Evolutionary conservation across 2,797 vertebrate genomes (phyloP), one percentile per base, ranked within the genome.

Genomic region (Todus mexicanus): DNA sequence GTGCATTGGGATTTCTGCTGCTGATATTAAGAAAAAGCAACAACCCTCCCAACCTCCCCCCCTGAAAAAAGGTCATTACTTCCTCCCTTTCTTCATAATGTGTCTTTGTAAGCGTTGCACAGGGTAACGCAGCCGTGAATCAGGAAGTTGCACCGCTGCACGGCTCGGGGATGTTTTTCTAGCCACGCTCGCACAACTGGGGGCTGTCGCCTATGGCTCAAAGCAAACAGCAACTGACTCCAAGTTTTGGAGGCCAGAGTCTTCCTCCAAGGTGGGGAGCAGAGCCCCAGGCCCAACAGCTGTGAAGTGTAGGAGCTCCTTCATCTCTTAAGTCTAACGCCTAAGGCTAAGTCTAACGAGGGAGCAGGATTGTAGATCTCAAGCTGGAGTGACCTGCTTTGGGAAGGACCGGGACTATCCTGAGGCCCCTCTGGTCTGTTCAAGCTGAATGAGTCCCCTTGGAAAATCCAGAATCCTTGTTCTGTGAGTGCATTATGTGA

Each of bases 71-170:
- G 11, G 29, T 68, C 68, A 35, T 72, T 76, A 12, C 94, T 96
- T 95, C 93, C 92, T 79, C 88, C 92, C 86, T 88, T 89, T 92
- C 91, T 79, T 40, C 81, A 56, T 84, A 81, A 82, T 19, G 57
- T 93, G 88, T 60, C 88, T 90, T 54, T 93, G 92, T 93, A 37
- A 74, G 89, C 25, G 5, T 43, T 27, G 80, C 74, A 10, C 5
- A 9, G 91, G 90, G 74, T 14, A 74, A 40, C 60, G 59, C 51
- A 76, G 96, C 56, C 8, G 3, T 42, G 83, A 72, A 76, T 84
- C 80, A 68, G 93, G 88, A 92, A 82, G 80, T 71, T 84, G 56
- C 90, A 76, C 31, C 7, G 0, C 91, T 78, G 88, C 66, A 11
- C 1, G 7, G 54, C 74, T 69, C 68, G 1, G 92, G 87, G 91